Base-by-base conservation (phyloP, 2,888 invertebrate genomes). In the Psylliodes chrysocephalus region DNA sequence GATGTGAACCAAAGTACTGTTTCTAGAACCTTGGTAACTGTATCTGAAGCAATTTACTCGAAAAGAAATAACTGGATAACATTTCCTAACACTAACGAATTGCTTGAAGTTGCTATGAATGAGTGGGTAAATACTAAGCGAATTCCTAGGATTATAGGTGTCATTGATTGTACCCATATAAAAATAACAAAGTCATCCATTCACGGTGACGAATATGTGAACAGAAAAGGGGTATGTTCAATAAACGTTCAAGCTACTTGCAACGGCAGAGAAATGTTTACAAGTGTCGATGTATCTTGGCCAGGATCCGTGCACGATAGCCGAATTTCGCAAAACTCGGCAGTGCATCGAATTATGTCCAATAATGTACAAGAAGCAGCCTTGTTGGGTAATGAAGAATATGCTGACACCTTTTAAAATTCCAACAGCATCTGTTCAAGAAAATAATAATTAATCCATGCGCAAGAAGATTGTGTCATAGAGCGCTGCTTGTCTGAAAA, bases 381-480 rank as follows among this genome's bases (percentile, higher is more conserved):
- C 8, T 44, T 68, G 10, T 62, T 71, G 56, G 68, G 67, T n/a
- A 63, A 71, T 61, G 61, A 66, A 56, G 67, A 69, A 14, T 71
- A 65, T 64, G 59, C 42, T 71, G 38, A 66, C 66, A 40, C 71
- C 71, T 25, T 70, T 63, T 59, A 70, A 64, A 49, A 70, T 68
- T 63, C 60, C 68, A 22, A 63, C 10, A 2, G 66, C 62, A 12
- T 33, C 33, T 14, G 5, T 59, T 35, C 44, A n/a, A n/a, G n/a
- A n/a, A n/a, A n/a, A n/a, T n/a, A n/a, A n/a, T n/a, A n/a, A n/a
- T n/a, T n/a, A 69, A 46, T 61, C 18, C 63, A 61, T 62, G 51
- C 60, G 22, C 64, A 49, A 38, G 64, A 70, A 51, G 47, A 61
- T 40, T 54, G 47, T 40, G 47, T 69, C 8, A 69, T 69, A 40